Conservation (phyloP, 2,797 vertebrate genomes). For the Acipenser oxyrinchus region DNA sequence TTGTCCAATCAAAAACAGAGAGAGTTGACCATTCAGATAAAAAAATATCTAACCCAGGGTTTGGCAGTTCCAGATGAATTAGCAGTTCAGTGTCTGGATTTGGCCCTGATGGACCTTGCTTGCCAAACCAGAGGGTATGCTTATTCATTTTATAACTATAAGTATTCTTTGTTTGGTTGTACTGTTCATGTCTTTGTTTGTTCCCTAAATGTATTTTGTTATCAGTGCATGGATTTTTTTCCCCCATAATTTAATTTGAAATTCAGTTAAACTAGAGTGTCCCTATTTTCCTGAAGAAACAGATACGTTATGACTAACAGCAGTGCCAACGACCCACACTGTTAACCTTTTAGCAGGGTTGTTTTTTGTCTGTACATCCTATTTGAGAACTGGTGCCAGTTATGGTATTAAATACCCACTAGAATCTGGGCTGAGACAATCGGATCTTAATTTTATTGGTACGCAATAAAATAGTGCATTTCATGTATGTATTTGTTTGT, state of each 20-base stretch:
- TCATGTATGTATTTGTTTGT: slow-evolving; percentile 20
- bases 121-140: slow-evolving; percentile 73
- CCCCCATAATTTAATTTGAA: too few species aligned
- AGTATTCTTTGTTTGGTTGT: not conserved
- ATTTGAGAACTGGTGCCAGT: too few species aligned
- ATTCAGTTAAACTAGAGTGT: too few species aligned
- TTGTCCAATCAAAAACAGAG: slow-evolving; percentile 58
- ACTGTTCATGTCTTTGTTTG: not conserved
- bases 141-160: not conserved
- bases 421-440: too few species aligned
- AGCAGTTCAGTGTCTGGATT: slow-evolving; percentile 73
- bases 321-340: too few species aligned
- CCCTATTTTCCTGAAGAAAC: too few species aligned
- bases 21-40: slow-evolving; percentile 60
- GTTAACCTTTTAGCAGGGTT: too few species aligned
- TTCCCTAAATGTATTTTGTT: not conserved
- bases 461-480: not conserved
- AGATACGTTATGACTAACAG: too few species aligned
- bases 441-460: too few species aligned
- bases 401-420: too few species aligned
- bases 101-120: slow-evolving; percentile 60
- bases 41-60: slow-evolving; percentile 66
- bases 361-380: too few species aligned
- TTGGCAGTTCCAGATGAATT: slow-evolving; percentile 73
- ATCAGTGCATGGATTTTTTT: not conserved